Base-by-base conservation (phyloP, 2,888 invertebrate genomes). In the Dolomedes plantarius region DNA sequence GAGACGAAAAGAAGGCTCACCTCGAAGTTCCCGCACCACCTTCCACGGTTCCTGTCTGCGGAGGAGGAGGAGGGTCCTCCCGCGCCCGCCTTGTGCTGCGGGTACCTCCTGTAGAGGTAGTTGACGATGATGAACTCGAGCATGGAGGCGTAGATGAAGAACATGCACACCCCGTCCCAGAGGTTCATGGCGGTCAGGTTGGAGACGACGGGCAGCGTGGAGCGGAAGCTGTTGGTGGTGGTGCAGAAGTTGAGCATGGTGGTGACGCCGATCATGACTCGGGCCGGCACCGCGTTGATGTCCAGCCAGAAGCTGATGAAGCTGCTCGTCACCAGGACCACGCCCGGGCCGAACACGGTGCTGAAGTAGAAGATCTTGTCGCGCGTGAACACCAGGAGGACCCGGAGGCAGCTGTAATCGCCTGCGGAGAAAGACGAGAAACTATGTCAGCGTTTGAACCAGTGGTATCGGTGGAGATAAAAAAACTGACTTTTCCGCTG, bases 161-260 rank as follows among this genome's bases (percentile, higher is more conserved):
- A 97, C 89, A 88, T 89, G 92, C 97, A 97, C 89, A 97, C 97
- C 86, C 97, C 97, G 91, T 97, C 97, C 97, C 97, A 97, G 71
- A 97, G 96, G 93, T 97, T 97, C 97, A 97, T 97, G 67, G 97
- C 97, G 75, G 97, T 97, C 90, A 97, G 92, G 92, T 97, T 97
- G 76, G 97, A 97, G 88, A 97, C 97, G 90, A 97, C 97, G 29
- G 97, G 97, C 90, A 97, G 93, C 75, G 97, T 97, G 90, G 91
- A 90, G 27, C 91, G 90, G 89, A 91, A 91, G 71, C 88, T 90
- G 89, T 91, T 90, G 89, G 91, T 91, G 82, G 97, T 97, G 90
- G 97, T 97, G 95, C 97, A 97, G 94, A 97, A 97, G 93, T 97
- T 97, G 95, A 97, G 95, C 97, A 97, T 97, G 92, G 97, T 97